These are phyloP conservation scores for Tragelaphus buxtoni DNA, from an alignment of 2,113 vertebrate genomes.

Conservation along the genomic window DNA sequence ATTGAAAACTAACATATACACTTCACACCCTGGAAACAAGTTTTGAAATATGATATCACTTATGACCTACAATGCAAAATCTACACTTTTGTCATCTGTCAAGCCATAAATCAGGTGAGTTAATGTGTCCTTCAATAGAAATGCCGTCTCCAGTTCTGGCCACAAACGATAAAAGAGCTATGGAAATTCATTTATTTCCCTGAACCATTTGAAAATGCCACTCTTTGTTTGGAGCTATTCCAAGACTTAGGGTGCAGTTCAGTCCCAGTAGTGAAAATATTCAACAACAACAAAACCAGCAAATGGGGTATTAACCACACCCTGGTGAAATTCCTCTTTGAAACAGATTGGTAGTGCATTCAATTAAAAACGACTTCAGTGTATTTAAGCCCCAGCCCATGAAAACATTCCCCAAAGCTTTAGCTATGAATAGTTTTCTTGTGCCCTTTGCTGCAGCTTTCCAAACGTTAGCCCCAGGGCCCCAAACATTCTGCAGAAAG, in stretches of 20 bases:
- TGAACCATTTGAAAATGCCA: slow-evolving; percentile 33
- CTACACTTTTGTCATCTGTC: not conserved
- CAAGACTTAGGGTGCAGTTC: not conserved
- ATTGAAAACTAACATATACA: not conserved
- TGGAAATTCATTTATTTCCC: not conserved
- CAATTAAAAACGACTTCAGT: slow-evolving; percentile 36
- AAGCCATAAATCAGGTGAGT: not conserved
- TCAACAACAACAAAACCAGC: not conserved
- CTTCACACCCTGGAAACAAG: not conserved
- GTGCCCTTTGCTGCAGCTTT: slow-evolving; percentile 26
- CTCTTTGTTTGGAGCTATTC: slow-evolving; percentile 15
- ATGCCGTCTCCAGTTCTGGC: not conserved
- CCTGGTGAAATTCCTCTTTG: slow-evolving; percentile 20
- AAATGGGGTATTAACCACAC: slow-evolving; percentile 31
- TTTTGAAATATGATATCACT: not conserved
- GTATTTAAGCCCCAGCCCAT: slow-evolving; percentile 53
- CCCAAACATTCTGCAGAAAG: not conserved
- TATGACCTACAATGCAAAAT: not conserved
- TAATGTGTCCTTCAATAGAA: not conserved
- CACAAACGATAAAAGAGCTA: not conserved
- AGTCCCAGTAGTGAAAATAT: slow-evolving; percentile 3
- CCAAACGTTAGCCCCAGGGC: slow-evolving; percentile 39
- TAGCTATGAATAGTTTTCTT: slow-evolving; percentile 59
- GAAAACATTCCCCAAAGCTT: slow-evolving; percentile 45
- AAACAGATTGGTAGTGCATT: not conserved